Base-by-base conservation (phyloP, 1,140 invertebrate species). In the Papilio polytes region DNA sequence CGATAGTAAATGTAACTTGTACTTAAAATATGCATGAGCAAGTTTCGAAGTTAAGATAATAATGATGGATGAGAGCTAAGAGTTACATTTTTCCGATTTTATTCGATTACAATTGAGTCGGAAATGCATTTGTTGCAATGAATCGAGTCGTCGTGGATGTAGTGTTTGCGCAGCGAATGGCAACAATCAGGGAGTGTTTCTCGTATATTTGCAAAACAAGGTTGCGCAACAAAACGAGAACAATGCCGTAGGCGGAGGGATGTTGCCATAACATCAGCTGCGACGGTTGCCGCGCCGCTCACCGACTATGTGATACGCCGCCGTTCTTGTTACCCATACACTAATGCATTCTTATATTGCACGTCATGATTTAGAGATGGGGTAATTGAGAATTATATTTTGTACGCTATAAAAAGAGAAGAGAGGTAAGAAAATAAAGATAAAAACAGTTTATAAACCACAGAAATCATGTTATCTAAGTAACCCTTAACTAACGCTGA, bases 121-220 rank as follows among this genome's bases (percentile, higher is more conserved):
- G 72, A 73, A 26, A 22, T 31, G 22, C 22, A 53, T 44, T 63
- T 46, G 36, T 13, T 66, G 31, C 77, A 46, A 80, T 41, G n/a
- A 70, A 63, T 59, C 6, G 12, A 22, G 53, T 80, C 74, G 80
- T 80, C 84, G 81, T 72, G 79, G 80, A 80, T 73, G 74, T 80
- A 77, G 78, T 90, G 90, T 93, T 93, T 91, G 89, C 85, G 89
- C 79, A 84, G 86, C 81, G 74, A 87, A 85, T 82, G 85, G 83
- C 87, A 92, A 91, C 90, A 90, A 89, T 91, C 80, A 63, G 22
- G 53, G 86, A 83, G 80, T 84, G 84, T 85, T 83, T 80, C 84
- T 83, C 83, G 82, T 85, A 89, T 94, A 89, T 94, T 94, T 93
- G 86, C 80, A 86, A 94, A 93, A 94, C 88, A 92, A 72, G 77